Base-by-base conservation (phyloP, 2,797 vertebrate species). In the Ctenopoma multispine region DNA sequence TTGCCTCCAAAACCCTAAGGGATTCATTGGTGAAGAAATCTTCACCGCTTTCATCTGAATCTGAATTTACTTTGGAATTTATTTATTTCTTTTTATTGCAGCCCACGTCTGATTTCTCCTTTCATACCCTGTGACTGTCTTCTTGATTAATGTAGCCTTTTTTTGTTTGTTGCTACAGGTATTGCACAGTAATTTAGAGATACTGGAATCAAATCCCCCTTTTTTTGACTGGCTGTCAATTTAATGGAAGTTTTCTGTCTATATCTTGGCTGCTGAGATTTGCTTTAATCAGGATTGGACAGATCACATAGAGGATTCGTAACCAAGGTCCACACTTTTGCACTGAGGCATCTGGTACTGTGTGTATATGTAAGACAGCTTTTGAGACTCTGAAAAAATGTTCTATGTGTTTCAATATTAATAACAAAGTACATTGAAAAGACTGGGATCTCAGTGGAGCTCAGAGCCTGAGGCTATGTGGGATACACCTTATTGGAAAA, bases 1-100 rank as follows among this genome's bases (percentile, higher is more conserved):
- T 90, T 89, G 66, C 81, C 69, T 84, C 75, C 79, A 87, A 82
- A 83, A 61, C 78, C 78, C 76, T 55, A 18, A 20, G 80, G 85
- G 81, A 82, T 84, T 82, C 69, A 78, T 67, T 50, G 76, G 73
- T 56, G 69, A 72, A 82, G 65, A 77, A 85, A 81, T 71, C 51
- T 72, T 51, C 27, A 21, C 60, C 59, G 62, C 74, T 69, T 85
- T 69, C n/a, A 48, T 77, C 57, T 72, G 72, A 75, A 76, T 77
- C 38, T 40, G 13, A 40, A 40, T 79, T 69, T 7, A 78, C 61
- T 71, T 72, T 68, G 36, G 41, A 40, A 31, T 77, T 77, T 65
- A 48, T 81, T 59, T 75, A 36, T 81, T 71, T 58, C 21, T 75
- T 63, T 75, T 61, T 27, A 55, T 63, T 64, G 69, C 72, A 80